These are phyloP conservation scores for Brachyalestes nurse DNA, from an alignment of 2,797 vertebrate species.

Conservation along the genomic window DNA sequence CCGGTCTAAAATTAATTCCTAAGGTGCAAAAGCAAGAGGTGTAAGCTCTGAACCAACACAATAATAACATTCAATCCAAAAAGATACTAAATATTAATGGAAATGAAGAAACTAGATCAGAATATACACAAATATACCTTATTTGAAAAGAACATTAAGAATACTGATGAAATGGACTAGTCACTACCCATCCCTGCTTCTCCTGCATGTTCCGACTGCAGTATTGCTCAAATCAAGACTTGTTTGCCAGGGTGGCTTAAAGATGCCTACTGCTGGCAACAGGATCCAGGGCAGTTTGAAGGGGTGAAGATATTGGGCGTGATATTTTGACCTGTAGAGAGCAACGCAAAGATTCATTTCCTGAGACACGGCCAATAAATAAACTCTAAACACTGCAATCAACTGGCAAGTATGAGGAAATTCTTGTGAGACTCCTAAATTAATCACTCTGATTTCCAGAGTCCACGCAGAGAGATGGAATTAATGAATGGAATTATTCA, in stretches of 20 bases:
- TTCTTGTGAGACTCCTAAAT: conserved; percentile 80
- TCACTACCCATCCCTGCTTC: neutral
- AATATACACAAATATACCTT: too few relatives aligned
- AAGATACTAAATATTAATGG: neutral
- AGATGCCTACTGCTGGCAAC: neutral
- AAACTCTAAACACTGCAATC: conserved; percentile 80
- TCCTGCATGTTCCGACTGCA: too few relatives aligned
- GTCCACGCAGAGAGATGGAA: conserved; percentile 79
- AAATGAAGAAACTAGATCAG: neutral
- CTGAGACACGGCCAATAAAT: conserved; percentile 79
- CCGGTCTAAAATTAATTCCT: neutral
- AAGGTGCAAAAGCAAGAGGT: neutral
- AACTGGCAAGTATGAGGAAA: conserved; percentile 82
- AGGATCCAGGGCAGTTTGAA: neutral
- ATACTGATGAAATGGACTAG: too few relatives aligned
- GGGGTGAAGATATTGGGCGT: conserved; percentile 69
- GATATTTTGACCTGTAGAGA: conserved; percentile 65
- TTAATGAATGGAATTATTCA: conserved; percentile 88
- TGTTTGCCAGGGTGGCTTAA: neutral
- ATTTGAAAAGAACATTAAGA: too few relatives aligned
- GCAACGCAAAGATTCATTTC: conserved; percentile 62
- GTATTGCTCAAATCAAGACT: neutral
- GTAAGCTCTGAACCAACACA: neutral
- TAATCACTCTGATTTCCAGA: conserved; percentile 82
- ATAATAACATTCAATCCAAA: neutral